These are phyloP conservation scores for rat (Rattus norvegicus) DNA, from an alignment of 2,113 vertebrate species.

Conservation along the genomic window DNA sequence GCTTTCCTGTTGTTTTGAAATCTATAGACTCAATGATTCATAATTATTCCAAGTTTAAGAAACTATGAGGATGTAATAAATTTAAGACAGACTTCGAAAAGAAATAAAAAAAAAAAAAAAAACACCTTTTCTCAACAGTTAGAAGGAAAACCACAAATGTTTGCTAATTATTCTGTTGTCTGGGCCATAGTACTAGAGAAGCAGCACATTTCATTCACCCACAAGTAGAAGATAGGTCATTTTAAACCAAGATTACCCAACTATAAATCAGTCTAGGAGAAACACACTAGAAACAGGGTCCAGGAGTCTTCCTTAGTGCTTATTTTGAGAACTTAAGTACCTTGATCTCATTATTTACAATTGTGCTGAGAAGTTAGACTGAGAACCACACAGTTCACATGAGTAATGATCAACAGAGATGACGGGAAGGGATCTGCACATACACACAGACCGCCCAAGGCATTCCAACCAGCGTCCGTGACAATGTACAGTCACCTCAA, in stretches of 20 bases:
- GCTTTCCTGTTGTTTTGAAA: slow-evolving; percentile 12
- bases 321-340: slow-evolving; percentile 31
- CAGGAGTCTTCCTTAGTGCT: background rate
- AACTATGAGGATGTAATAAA: background rate
- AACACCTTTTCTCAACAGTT: background rate
- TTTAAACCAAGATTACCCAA: slow-evolving; percentile 9
- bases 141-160: slow-evolving; percentile 31
- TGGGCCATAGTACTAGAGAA: background rate
- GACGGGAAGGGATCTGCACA: background rate
- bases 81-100: slow-evolving; percentile 30
- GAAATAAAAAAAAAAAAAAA: background rate
- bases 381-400: background rate
- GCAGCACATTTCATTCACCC: background rate
- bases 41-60: slow-evolving; percentile 30
- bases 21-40: background rate
- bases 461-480: background rate
- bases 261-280: background rate
- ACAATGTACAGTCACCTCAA: slow-evolving; percentile 44
- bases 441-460: background rate
- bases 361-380: slow-evolving; percentile 52
- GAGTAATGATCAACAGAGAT: slow-evolving; percentile 62
- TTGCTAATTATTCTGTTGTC: background rate
- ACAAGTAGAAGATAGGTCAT: background rate
- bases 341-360: slow-evolving; percentile 44
- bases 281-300: background rate